Evolutionary conservation across 1,140 invertebrate genomes (phyloP), one percentile per base, ranked within the genome.

Genomic region (Bilobella aurantiaca): DNA sequence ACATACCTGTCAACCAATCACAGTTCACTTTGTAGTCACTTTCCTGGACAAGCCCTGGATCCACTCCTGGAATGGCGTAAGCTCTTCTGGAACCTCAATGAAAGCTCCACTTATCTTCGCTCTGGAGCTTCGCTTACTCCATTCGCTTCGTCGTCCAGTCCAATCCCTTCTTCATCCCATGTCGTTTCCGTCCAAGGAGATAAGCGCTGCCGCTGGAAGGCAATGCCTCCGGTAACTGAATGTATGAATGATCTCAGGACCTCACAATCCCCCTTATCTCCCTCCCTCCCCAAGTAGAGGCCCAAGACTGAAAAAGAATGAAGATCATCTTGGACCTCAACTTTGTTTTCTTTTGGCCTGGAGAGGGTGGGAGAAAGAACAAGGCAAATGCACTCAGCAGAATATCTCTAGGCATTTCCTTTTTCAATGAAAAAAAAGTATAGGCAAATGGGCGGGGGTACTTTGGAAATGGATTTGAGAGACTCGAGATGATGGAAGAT

Each of bases 221-320:
- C 8, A 23, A 53, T 23, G 21, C 14, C 8, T 12, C 12, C 8
- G 49, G 25, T 16, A 3, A 53, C 49, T 14, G 49, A 53, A 53
- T 53, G 49, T 53, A 53, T 53, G 49, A 23, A 53, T 53, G 49
- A 53, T 53, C 49, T 53, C 49, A 53, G 49, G 49, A 53, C 49
- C 49, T 53, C 49, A 8, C 8, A 8, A 42, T 42, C 49, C 8
- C 3, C 23, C 49, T 53, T 53, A 53, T 53, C 49, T 16, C 49
- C 49, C 5, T 53, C 12, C 21, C 5, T 3, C 5, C 49, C 49
- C 37, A 8, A 42, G n/a, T 42, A 53, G 23, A 23, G 5, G 8
- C 34, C 14, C 5, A 53, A 23, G 49, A 53, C 49, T 53, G 14
- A 12, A 53, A 8, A 8, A 18, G 18, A 23, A 23, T 18, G 49